Evolutionary conservation across 1,140 invertebrate genomes (phyloP).

Genomic region (Sitophilus oryzae): DNA sequence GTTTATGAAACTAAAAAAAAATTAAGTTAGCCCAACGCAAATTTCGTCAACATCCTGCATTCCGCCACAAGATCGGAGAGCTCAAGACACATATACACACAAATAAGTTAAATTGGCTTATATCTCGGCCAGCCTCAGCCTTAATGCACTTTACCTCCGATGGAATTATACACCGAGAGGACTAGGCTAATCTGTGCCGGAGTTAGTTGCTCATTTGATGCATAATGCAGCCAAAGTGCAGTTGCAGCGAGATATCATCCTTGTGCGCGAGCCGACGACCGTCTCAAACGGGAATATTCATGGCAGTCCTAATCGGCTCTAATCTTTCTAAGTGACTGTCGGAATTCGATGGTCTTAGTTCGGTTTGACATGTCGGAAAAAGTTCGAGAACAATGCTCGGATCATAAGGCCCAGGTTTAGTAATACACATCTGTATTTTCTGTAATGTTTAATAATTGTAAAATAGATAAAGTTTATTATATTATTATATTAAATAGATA

Average conservation of each 20-base stretch:
- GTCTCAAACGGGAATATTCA: background rate
- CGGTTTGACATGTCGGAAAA: too few relatives aligned
- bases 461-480: too few relatives aligned
- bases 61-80: too few relatives aligned
- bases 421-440: too few relatives aligned
- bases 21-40: too few relatives aligned
- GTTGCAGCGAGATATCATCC: background rate
- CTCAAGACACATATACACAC: background rate
- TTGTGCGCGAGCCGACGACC: background rate
- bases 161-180: too few relatives aligned
- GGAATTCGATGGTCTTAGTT: background rate
- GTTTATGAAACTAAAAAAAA: too few relatives aligned
- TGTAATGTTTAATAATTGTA: too few relatives aligned
- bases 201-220: slow-evolving; percentile 1
- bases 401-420: too few relatives aligned
- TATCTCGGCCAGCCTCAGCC: background rate
- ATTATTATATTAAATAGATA: too few relatives aligned
- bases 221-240: background rate
- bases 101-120: background rate
- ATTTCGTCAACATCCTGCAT: too few relatives aligned
- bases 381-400: too few relatives aligned
- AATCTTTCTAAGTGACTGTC: background rate
- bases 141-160: background rate
- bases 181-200: background rate
- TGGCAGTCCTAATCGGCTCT: background rate